These are phyloP conservation scores for Lophotis ruficrista DNA, from an alignment of 2,113 vertebrate species.

Conservation along the genomic window DNA sequence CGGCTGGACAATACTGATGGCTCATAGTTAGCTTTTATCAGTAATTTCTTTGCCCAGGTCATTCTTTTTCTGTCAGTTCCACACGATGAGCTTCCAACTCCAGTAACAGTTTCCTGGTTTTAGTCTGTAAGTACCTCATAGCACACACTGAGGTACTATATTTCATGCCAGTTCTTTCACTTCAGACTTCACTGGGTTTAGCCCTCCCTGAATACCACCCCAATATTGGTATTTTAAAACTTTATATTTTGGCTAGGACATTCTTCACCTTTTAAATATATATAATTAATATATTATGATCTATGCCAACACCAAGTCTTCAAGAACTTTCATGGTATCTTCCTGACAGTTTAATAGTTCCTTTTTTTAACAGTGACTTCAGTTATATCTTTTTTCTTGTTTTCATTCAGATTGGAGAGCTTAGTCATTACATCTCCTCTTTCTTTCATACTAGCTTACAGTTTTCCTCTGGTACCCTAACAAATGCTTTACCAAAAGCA, in stretches of 20 bases:
- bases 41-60: neutral
- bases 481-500: neutral
- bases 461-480: neutral
- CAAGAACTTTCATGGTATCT: neutral
- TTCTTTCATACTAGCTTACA: neutral
- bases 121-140: neutral
- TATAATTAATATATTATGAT: neutral
- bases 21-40: neutral
- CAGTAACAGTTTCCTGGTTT: neutral
- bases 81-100: neutral
- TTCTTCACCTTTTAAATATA: neutral
- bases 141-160: neutral
- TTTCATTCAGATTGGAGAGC: neutral
- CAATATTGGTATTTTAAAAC: neutral
- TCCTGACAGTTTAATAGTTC: neutral
- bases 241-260: neutral
- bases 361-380: neutral
- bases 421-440: neutral
- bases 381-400: neutral
- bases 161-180: neutral
- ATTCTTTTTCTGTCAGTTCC: neutral
- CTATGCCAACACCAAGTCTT: neutral
- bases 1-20: neutral
- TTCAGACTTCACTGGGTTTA: neutral
- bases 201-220: neutral